These are phyloP conservation scores for Pangasius sanitwongsei DNA, from an alignment of 2,797 vertebrate genomes.

Conservation along the genomic window DNA sequence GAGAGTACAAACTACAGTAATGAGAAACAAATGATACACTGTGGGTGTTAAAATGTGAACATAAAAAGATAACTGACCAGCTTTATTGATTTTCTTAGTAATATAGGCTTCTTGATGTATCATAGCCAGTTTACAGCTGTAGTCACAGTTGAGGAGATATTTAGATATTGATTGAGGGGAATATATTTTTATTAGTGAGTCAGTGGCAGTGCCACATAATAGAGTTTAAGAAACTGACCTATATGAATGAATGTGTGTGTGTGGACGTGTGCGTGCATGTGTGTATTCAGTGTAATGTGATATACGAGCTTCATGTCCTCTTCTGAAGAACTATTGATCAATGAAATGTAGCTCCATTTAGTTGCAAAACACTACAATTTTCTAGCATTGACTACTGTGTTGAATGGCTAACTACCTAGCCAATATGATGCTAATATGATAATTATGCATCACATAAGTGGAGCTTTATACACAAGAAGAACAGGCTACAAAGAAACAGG, in stretches of 20 bases:
- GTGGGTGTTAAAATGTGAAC: neutral
- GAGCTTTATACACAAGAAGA: neutral
- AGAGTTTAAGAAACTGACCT: conserved; percentile 12
- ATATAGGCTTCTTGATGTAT: conserved; percentile 22
- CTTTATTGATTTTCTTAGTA: conserved; percentile 37
- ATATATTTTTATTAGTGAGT: conserved; percentile 43
- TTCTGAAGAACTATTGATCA: conserved; percentile 26
- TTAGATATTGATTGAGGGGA: conserved; percentile 33
- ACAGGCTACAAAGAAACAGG: neutral
- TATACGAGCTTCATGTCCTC: neutral
- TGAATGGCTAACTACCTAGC: conserved; percentile 1
- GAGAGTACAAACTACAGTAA: neutral
- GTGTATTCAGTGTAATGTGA: neutral
- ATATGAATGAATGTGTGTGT: neutral
- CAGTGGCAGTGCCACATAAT: conserved; percentile 1
- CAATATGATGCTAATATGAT: neutral
- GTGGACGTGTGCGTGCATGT: neutral
- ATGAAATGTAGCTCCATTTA: neutral
- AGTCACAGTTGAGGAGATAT: conserved; percentile 23
- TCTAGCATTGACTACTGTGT: neutral
- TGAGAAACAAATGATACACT: conserved; percentile 7
- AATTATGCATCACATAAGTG: neutral
- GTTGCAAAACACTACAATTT: conserved; percentile 8
- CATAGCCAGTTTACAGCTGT: conserved; percentile 27
- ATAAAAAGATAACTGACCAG: conserved; percentile 19